Conservation (phyloP, 2,113 vertebrate genomes). For the Glaucomys volans region DNA sequence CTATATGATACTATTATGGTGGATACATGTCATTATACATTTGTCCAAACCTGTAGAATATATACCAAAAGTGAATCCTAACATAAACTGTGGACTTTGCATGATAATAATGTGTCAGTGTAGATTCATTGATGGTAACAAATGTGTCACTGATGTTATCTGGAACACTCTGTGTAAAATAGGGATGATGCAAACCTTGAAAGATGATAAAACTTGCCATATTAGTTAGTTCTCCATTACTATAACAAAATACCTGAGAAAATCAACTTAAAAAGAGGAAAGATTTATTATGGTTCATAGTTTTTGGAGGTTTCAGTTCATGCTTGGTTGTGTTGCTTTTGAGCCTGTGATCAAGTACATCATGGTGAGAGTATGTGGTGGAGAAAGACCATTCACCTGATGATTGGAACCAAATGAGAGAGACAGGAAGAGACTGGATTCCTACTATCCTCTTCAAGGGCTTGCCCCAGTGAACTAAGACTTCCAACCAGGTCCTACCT, state of each 20-base stretch:
- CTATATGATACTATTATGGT: no score
- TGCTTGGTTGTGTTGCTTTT: not conserved
- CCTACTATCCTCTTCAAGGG: not conserved
- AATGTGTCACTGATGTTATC: no score
- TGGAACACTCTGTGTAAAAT: not conserved
- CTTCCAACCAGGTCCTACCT: not conserved
- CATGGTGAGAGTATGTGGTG: not conserved
- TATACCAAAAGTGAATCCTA: no score
- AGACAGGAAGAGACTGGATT: not conserved
- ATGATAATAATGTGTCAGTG: no score
- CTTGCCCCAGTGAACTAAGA: not conserved
- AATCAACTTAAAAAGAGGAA: not conserved
- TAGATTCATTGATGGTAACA: no score
- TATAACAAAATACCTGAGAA: not conserved
- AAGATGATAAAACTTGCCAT: not conserved
- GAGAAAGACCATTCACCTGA: not conserved
- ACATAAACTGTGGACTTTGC: no score
- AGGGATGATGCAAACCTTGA: not conserved
- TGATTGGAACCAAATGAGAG: not conserved
- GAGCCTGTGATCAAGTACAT: not conserved
- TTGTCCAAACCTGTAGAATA: no score
- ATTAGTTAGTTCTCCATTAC: not conserved
- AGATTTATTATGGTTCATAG: not conserved
- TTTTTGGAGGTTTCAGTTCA: not conserved
- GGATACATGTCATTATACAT: no score